Percentiles rank a stretch among this genome's conserved stretches.
Evolutionary conservation across 2,113 vertebrate species (phyloP).

Genomic region (Daubentonia madagascariensis): DNA sequence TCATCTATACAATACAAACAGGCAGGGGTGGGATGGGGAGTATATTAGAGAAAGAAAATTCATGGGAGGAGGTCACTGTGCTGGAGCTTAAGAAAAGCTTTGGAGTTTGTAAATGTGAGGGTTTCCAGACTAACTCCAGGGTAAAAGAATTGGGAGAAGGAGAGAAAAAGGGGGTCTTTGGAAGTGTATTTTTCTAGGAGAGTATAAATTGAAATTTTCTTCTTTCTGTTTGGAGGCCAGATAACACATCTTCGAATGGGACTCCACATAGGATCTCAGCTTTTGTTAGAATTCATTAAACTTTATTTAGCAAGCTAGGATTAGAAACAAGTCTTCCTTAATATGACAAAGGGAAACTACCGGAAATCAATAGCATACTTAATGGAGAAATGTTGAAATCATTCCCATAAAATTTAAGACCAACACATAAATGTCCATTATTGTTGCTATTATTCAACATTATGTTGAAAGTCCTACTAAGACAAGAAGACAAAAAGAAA

Average conservation of each 20-base stretch:
- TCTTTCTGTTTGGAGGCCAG: background rate
- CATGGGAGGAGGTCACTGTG: too few species aligned
- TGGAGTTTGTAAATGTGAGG: background rate
- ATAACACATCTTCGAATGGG: background rate
- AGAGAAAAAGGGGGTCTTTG: background rate
- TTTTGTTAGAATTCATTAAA: background rate
- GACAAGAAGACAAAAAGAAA: background rate
- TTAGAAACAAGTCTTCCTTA: background rate
- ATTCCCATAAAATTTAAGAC: background rate
- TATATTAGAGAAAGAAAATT: background rate
- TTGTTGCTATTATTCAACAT: background rate
- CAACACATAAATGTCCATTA: background rate
- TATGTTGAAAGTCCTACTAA: background rate
- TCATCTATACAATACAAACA: background rate
- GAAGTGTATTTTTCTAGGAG: background rate
- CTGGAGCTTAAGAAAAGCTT: background rate
- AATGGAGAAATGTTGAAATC: background rate
- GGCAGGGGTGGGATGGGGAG: too few species aligned
- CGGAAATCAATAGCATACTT: constrained; percentile 12
- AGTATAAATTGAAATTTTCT: background rate
- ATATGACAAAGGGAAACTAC: background rate
- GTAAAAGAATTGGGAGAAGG: background rate
- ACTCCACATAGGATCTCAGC: background rate
- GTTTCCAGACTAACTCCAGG: background rate
- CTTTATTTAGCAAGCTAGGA: background rate